A percentile compares a stretch with the other conserved stretches of the same genome.
phyloP scores from a whole-genome alignment of 2,797 vertebrate species.

The Calcarius lapponicus region DNA sequence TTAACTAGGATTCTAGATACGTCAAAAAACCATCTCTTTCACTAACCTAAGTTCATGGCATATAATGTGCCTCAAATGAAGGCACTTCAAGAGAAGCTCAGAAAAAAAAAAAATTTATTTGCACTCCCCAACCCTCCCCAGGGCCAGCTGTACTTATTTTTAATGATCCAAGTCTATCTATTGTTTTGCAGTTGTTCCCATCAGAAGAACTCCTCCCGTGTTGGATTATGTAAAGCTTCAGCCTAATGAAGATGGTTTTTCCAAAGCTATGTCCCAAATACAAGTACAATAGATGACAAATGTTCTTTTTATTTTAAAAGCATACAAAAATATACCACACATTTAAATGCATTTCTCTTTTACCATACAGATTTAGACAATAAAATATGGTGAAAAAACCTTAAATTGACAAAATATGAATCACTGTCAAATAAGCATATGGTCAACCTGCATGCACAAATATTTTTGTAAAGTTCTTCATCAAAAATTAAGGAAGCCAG shows the following conservation, averaged over 20 bases:
- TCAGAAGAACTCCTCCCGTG: background rate
- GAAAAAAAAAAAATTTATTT: background rate
- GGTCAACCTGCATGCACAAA: background rate
- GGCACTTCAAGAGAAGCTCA: background rate
- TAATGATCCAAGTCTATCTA: background rate
- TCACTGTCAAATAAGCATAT: background rate
- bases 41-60: background rate
- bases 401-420: background rate
- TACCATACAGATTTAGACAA: background rate
- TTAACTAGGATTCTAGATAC: background rate
- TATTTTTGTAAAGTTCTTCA: background rate
- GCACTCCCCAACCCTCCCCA: background rate
- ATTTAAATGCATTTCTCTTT: background rate
- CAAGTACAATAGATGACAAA: background rate
- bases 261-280: background rate
- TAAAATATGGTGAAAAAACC: background rate
- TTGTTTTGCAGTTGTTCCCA: background rate
- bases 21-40: background rate
- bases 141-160: background rate
- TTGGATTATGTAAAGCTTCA: background rate
- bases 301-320: slow-evolving; percentile 38
- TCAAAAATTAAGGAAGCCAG: background rate
- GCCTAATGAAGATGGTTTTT: background rate
- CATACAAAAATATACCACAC: background rate
- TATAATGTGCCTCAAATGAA: background rate